phyloP scores from a whole-genome alignment of 2,888 invertebrate species.

The Caenorhabditis macrosperma region DNA sequence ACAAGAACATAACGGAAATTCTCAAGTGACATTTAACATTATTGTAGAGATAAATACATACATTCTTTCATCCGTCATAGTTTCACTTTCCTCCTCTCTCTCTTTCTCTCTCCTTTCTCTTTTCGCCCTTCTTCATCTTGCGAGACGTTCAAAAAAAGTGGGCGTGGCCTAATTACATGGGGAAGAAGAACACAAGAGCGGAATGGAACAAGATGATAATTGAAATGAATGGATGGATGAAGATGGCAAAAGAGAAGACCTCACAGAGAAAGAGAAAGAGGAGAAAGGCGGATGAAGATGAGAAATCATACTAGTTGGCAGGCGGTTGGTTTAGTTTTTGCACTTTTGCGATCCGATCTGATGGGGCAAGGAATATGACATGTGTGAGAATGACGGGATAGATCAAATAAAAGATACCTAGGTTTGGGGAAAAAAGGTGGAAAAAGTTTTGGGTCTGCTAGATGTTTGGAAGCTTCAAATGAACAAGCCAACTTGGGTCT shows the following conservation, averaged over 20 bases:
- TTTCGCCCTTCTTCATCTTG: too few species aligned
- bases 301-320: not conserved
- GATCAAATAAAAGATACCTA: not conserved
- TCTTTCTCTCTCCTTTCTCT: too few species aligned
- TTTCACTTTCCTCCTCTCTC: not conserved
- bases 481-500: too few species aligned
- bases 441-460: not conserved
- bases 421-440: too few species aligned
- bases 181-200: not conserved
- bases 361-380: not conserved
- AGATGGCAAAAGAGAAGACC: not conserved
- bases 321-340: too few species aligned
- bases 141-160: conserved; percentile 10
- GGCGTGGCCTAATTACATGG: conserved; percentile 20
- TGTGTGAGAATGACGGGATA: not conserved
- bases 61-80: not conserved
- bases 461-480: too few species aligned
- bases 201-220: not conserved
- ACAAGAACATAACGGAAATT: too few species aligned
- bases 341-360: too few species aligned
- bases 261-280: too few species aligned
- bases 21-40: too few species aligned
- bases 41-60: too few species aligned
- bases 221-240: not conserved
- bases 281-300: not conserved